Evolutionary conservation across 2,113 vertebrate species (phyloP).

Genomic region (Mastomys natalensis): DNA sequence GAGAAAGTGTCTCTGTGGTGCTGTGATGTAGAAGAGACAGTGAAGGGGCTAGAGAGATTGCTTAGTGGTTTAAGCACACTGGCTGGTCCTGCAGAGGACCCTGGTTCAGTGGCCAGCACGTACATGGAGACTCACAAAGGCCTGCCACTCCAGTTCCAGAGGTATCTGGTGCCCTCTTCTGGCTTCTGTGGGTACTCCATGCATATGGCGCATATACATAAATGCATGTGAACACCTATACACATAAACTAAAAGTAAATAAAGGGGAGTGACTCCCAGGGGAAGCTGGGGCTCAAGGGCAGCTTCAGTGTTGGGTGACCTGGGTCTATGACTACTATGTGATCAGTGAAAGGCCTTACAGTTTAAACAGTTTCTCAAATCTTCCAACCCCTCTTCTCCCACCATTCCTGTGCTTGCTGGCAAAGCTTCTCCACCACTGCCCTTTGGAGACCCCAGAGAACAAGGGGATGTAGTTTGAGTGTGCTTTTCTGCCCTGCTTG

Average conservation of each 20-base stretch:
- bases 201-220: not conserved
- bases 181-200: not conserved
- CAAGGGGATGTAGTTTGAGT: rapidly evolving
- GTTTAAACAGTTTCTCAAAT: rapidly evolving
- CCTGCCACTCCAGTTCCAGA: not conserved
- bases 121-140: too few species aligned
- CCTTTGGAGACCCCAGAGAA: too few species aligned
- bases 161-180: not conserved
- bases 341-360: not conserved
- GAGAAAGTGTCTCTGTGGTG: too few species aligned
- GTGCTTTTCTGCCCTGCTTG: not conserved
- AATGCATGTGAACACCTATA: too few species aligned
- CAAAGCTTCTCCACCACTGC: rapidly evolving
- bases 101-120: not conserved
- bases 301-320: rapidly evolving
- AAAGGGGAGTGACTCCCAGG: rapidly evolving
- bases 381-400: not conserved
- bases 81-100: not conserved
- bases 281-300: rapidly evolving
- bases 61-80: not conserved
- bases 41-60: not conserved
- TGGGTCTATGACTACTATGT: rapidly evolving
- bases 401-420: not conserved
- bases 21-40: not conserved
- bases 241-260: not conserved